Evolutionary conservation across 2,888 invertebrate species (phyloP).

Genomic region (Coenonympha glycerion): DNA sequence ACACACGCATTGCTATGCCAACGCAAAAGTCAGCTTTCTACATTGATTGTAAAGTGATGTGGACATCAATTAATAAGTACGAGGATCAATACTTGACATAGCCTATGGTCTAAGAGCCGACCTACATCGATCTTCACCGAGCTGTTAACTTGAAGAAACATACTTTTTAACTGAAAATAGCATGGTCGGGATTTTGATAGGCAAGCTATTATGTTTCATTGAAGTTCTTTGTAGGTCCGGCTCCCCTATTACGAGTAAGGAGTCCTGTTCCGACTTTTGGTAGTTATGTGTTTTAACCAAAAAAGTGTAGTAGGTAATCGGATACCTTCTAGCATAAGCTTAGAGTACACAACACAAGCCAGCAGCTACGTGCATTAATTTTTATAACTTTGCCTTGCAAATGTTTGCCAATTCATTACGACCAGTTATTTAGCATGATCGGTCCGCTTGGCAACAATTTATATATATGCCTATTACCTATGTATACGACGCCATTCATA

Average conservation of each 20-base stretch:
- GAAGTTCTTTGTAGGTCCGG: too few relatives aligned
- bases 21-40: conserved; percentile 14
- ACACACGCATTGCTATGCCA: not conserved
- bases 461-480: conserved; percentile 17
- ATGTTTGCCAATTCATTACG: conserved; percentile 8
- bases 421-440: not conserved
- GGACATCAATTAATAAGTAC: not conserved
- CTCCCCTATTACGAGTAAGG: too few relatives aligned
- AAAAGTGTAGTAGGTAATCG: not conserved
- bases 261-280: too few relatives aligned
- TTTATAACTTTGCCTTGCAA: conserved; percentile 1
- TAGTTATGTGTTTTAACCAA: too few relatives aligned
- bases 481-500: conserved; percentile 21
- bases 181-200: too few relatives aligned
- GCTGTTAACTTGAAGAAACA: too few relatives aligned
- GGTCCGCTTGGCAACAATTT: conserved; percentile 20
- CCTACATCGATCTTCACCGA: too few relatives aligned
- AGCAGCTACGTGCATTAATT: not conserved
- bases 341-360: too few relatives aligned
- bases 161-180: too few relatives aligned
- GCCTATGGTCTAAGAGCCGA: too few relatives aligned
- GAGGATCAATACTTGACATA: not conserved
- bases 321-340: not conserved
- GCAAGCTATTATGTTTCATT: too few relatives aligned
- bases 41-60: conserved; percentile 8